Evolutionary conservation across 2,797 vertebrate genomes (phyloP).

Genomic region (Microctenopoma stevenorrisi): DNA sequence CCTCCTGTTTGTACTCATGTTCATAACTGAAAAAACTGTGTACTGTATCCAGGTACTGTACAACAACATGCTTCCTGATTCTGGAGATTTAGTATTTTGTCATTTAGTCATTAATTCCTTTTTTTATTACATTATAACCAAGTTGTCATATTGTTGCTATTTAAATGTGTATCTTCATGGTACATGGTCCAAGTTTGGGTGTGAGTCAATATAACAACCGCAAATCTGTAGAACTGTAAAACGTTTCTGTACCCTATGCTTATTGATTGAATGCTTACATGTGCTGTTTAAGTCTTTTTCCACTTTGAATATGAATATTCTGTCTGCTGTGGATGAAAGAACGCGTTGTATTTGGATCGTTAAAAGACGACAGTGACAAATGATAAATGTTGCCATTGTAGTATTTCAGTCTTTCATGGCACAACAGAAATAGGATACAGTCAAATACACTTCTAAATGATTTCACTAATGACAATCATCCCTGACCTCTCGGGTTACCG

Average conservation of each 20-base stretch:
- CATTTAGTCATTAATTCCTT: neutral
- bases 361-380: constrained; percentile 30
- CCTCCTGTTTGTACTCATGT: constrained; percentile 63
- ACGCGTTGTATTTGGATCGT: neutral
- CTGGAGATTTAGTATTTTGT: constrained; percentile 28
- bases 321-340: neutral
- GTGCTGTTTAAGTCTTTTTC: neutral
- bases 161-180: neutral
- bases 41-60: neutral
- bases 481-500: constrained; percentile 71
- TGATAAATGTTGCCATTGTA: constrained; percentile 22
- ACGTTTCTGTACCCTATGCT: neutral
- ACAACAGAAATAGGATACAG: constrained; percentile 46
- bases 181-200: neutral
- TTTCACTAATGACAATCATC: constrained; percentile 62
- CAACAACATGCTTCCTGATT: constrained; percentile 8
- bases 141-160: neutral
- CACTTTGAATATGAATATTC: neutral
- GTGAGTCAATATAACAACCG: neutral
- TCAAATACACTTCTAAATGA: constrained; percentile 46
- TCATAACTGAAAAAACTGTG: constrained; percentile 17
- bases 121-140: constrained; percentile 1
- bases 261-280: neutral
- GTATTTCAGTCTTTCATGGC: neutral
- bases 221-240: neutral